These are phyloP conservation scores for Synodontis membranacea DNA, from an alignment of 2,113 vertebrate species.

Conservation along the genomic window DNA sequence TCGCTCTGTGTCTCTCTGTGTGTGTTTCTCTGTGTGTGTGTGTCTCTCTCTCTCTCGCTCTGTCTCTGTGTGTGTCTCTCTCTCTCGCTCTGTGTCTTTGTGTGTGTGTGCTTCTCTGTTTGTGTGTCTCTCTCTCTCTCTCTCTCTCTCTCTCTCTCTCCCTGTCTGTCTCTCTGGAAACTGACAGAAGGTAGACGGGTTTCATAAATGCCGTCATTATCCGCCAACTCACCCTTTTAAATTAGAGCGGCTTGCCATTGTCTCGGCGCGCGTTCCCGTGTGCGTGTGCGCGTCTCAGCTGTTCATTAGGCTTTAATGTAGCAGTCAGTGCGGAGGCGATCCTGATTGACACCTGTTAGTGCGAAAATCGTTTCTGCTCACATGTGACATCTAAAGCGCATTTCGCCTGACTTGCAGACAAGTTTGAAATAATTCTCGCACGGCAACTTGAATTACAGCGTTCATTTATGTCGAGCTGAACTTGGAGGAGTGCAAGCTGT, in stretches of 20 bases:
- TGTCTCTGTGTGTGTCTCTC: not conserved
- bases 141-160: not conserved
- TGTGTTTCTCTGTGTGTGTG: too few relatives aligned
- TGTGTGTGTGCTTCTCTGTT: too few relatives aligned
- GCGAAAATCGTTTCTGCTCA: not conserved
- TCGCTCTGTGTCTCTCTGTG: not conserved
- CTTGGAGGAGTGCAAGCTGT: not conserved
- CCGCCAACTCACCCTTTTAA: conserved; percentile 56
- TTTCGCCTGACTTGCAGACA: not conserved
- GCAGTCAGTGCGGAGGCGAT: not conserved
- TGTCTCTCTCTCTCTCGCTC: not conserved
- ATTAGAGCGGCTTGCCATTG: conserved; percentile 55
- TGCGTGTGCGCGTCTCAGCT: conserved; percentile 30
- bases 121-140: not conserved
- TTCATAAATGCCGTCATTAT: conserved; percentile 43
- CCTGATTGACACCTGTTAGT: conserved; percentile 31
- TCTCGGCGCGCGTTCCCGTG: conserved; percentile 47
- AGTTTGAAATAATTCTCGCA: not conserved
- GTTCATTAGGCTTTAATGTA: conserved; percentile 33
- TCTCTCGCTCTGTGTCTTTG: not conserved
- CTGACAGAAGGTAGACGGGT: conserved; percentile 45
- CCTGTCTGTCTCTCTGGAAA: not conserved
- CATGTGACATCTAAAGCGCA: not conserved
- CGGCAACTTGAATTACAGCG: not conserved
- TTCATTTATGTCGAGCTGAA: not conserved